A percentile compares a stretch with the other conserved stretches of the same genome.
Conservation (phyloP, 2,113 vertebrate genomes). For the Dromaius novaehollandiae region DNA sequence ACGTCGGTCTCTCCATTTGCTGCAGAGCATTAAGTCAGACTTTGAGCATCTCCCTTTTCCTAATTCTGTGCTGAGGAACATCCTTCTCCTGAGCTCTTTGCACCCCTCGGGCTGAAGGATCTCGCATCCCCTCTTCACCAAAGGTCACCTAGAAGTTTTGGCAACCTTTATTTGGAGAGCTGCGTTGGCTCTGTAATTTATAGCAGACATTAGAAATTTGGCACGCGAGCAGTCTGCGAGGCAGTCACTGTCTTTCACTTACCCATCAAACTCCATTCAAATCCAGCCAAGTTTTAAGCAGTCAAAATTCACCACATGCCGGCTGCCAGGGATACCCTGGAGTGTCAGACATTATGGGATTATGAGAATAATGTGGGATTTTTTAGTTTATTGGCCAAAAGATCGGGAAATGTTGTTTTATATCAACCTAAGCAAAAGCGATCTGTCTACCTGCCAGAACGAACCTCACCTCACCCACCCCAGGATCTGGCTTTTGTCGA, state of each 20-base stretch:
- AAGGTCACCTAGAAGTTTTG: not conserved
- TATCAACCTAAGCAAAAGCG: not conserved
- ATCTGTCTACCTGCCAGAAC: not conserved
- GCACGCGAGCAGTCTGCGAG: not conserved
- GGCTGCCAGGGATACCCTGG: not conserved
- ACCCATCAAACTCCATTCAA: not conserved
- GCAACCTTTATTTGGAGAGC: accelerated
- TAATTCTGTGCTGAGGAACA: accelerated
- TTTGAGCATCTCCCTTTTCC: not conserved
- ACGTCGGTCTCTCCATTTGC: not conserved
- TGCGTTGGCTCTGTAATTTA: not conserved
- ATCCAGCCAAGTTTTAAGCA: not conserved
- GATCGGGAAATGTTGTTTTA: not conserved
- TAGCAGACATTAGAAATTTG: not conserved
- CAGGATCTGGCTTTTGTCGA: not conserved
- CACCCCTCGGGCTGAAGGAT: accelerated
- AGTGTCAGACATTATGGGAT: not conserved
- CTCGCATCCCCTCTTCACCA: not conserved
- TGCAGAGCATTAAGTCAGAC: not conserved
- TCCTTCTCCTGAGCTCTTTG: not conserved
- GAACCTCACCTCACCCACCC: not conserved
- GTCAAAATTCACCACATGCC: not conserved
- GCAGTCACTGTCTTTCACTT: not conserved
- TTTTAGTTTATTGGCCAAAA: not conserved
- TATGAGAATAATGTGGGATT: not conserved